Evolutionary conservation across 2,113 vertebrate genomes (phyloP).

Genomic region (Nestor notabilis): DNA sequence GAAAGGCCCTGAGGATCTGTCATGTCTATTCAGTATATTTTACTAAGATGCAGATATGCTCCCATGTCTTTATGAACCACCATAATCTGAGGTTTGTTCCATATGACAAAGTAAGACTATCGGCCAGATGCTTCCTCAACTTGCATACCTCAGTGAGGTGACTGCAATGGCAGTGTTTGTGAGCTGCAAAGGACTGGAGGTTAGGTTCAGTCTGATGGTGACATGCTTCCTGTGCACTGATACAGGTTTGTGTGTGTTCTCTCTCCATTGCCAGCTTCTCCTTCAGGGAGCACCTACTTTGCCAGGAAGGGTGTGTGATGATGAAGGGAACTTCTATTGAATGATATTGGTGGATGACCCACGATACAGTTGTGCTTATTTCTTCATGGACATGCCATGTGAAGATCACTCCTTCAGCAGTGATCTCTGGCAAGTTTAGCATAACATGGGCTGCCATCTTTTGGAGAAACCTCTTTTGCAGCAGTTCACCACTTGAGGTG

Average conservation of each 20-base stretch:
- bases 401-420: not conserved
- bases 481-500: not conserved
- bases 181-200: not conserved
- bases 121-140: not conserved
- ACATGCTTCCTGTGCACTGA: not conserved
- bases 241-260: not conserved
- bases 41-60: not conserved
- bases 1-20: slow-evolving; percentile 53
- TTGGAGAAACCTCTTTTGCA: not conserved
- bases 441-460: not conserved
- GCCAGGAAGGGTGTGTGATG: not conserved
- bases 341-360: not conserved
- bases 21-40: not conserved
- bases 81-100: not conserved
- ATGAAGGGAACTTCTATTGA: not conserved
- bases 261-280: not conserved
- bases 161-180: not conserved
- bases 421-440: not conserved
- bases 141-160: not conserved
- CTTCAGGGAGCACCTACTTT: not conserved
- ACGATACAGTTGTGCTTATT: not conserved
- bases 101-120: not conserved
- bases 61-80: not conserved
- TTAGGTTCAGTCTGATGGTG: not conserved
- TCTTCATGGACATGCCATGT: not conserved